Conservation (phyloP, 1,140 invertebrate species). For the Rhyzopertha dominica region DNA sequence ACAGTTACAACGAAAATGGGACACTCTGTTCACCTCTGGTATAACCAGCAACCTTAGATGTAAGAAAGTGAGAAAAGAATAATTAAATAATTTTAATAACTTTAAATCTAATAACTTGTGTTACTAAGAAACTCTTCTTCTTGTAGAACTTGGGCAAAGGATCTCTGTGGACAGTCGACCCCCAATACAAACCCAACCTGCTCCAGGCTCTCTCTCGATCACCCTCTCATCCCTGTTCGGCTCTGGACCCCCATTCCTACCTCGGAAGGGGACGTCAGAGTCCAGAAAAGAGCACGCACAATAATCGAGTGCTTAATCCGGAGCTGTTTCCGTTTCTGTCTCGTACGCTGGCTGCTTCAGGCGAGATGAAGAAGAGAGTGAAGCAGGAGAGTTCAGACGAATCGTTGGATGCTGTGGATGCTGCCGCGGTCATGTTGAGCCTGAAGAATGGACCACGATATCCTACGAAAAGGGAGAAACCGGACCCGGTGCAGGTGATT, state of each 20-base stretch:
- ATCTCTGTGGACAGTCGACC: slow-evolving; percentile 92
- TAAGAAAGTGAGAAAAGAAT: too few species aligned
- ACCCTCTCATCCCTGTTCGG: slow-evolving; percentile 70
- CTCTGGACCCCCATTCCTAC: slow-evolving; percentile 44
- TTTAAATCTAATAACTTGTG: not conserved
- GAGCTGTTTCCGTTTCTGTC: slow-evolving; percentile 75
- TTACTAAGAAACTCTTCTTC: slow-evolving; percentile 23
- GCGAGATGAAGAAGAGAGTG: slow-evolving; percentile 32
- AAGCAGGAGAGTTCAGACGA: slow-evolving; percentile 43
- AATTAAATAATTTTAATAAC: too few species aligned
- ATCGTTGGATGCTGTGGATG: slow-evolving; percentile 68
- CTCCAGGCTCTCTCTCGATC: slow-evolving; percentile 78
- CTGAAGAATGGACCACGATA: slow-evolving; percentile 63
- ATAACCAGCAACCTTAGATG: too few species aligned
- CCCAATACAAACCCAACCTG: slow-evolving; percentile 78
- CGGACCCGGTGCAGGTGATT: slow-evolving; percentile 52
- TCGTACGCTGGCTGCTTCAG: slow-evolving; percentile 56
- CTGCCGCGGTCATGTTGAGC: slow-evolving; percentile 75
- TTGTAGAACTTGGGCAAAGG: slow-evolving; percentile 86
- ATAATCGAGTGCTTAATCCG: slow-evolving; percentile 56
- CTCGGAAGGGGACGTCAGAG: slow-evolving; percentile 19
- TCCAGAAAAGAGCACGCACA: slow-evolving; percentile 20
- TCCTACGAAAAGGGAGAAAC: slow-evolving; percentile 43
- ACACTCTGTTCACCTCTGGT: too few species aligned
- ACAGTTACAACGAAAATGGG: too few species aligned